These are phyloP conservation scores for Machimus rusticus DNA, from an alignment of 2,888 invertebrate species.

Conservation along the genomic window DNA sequence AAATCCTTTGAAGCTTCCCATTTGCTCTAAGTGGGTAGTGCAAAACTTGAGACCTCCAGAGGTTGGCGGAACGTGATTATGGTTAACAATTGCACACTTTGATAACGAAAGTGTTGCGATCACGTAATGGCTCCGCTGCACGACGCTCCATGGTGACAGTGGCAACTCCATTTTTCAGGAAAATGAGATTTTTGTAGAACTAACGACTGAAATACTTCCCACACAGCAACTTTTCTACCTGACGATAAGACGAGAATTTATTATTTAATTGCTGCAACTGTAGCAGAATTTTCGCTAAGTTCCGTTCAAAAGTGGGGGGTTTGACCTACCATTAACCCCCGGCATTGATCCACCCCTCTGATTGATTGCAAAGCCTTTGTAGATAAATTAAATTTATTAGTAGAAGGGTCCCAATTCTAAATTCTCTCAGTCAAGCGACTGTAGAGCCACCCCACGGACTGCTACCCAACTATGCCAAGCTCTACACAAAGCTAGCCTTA, in stretches of 20 bases:
- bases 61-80: neutral
- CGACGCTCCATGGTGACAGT: neutral
- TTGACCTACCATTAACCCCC: neutral
- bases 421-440: too few relatives aligned
- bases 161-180: neutral
- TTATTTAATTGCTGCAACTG: neutral
- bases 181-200: neutral
- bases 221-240: neutral
- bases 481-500: too few relatives aligned
- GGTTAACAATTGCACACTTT: neutral
- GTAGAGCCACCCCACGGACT: too few relatives aligned
- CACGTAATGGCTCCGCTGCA: neutral
- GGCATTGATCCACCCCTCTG: neutral
- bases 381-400: too few relatives aligned
- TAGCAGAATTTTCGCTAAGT: neutral
- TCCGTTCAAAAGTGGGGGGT: neutral
- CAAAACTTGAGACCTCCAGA: neutral
- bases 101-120: neutral
- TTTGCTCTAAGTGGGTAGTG: neutral
- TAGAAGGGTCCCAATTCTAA: too few relatives aligned
- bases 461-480: too few relatives aligned
- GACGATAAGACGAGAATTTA: neutral
- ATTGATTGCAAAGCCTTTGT: neutral
- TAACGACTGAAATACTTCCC: neutral
- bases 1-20: neutral